Conservation (phyloP, 2,797 vertebrate species). For the Anguilla anguilla region DNA sequence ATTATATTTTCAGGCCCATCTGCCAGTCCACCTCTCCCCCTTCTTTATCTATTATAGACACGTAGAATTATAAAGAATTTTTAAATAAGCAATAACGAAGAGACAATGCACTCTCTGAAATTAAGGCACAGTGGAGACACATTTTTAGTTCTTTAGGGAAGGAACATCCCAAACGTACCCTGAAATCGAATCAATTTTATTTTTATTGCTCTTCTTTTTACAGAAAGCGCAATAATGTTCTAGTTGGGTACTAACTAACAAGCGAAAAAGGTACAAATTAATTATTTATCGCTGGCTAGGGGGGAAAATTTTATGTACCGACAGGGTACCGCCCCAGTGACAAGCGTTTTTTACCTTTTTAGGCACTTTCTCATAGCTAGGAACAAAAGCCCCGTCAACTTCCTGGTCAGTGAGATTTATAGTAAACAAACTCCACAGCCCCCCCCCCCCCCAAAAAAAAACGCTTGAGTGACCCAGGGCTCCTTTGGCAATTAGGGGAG, state of each 20-base stretch:
- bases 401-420: conserved; percentile 1
- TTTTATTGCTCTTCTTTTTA: too few relatives aligned
- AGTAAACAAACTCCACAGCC: conserved; percentile 9
- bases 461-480: background rate
- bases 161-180: too few relatives aligned
- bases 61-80: background rate
- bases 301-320: too few relatives aligned
- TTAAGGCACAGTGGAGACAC: too few relatives aligned
- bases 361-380: background rate
- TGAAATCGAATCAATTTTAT: too few relatives aligned
- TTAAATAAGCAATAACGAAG: background rate
- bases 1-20: background rate
- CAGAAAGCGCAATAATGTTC: too few relatives aligned
- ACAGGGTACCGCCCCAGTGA: too few relatives aligned
- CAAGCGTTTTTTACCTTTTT: too few relatives aligned
- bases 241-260: too few relatives aligned
- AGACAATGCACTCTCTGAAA: background rate
- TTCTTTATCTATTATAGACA: background rate
- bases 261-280: too few relatives aligned
- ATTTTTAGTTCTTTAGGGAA: too few relatives aligned
- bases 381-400: background rate
- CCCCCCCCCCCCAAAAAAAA: background rate
- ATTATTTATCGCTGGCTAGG: too few relatives aligned
- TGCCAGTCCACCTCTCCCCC: background rate
- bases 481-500: conserved; percentile 20